A percentile compares a stretch with the other conserved stretches of the same genome.
Conservation (phyloP, 37 sponge, comb jelly and placozoan genomes). For the Mnemiopsis leidyi region DNA sequence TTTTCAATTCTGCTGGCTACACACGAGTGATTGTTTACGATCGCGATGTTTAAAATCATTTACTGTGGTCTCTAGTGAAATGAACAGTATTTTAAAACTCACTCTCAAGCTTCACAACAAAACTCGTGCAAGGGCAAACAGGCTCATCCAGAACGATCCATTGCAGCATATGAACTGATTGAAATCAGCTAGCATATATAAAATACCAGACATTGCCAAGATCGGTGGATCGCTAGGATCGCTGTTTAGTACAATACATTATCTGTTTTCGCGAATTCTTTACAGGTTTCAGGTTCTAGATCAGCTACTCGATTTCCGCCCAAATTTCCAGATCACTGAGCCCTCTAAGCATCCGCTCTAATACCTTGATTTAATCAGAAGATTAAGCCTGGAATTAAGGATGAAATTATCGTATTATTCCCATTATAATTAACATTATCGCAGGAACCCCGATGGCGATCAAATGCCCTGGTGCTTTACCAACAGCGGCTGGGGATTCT, state of each 20-base stretch:
- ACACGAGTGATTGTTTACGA: no score
- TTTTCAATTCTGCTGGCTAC: no score
- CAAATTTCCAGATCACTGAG: background rate
- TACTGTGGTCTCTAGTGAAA: no score
- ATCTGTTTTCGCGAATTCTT: background rate
- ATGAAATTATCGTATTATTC: background rate
- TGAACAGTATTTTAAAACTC: no score
- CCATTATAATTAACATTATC: background rate
- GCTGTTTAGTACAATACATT: background rate
- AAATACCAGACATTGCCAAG: background rate
- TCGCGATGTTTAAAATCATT: no score
- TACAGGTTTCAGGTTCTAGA: background rate
- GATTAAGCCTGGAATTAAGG: background rate
- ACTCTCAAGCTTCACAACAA: no score
- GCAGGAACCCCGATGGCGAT: constrained; percentile 17
- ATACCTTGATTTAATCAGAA: background rate
- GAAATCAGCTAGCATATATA: background rate
- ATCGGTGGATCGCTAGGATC: background rate
- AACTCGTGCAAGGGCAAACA: no score
- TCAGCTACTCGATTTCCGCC: background rate
- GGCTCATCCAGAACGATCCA: no score
- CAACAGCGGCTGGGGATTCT: constrained; percentile 24
- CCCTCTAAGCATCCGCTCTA: background rate
- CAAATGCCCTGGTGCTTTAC: constrained; percentile 26
- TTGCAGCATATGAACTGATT: background rate